A percentile compares a stretch with the other conserved stretches of the same genome.
phyloP scores from a whole-genome alignment of 2,797 vertebrate genomes.

The Chloroceryle amazona region DNA sequence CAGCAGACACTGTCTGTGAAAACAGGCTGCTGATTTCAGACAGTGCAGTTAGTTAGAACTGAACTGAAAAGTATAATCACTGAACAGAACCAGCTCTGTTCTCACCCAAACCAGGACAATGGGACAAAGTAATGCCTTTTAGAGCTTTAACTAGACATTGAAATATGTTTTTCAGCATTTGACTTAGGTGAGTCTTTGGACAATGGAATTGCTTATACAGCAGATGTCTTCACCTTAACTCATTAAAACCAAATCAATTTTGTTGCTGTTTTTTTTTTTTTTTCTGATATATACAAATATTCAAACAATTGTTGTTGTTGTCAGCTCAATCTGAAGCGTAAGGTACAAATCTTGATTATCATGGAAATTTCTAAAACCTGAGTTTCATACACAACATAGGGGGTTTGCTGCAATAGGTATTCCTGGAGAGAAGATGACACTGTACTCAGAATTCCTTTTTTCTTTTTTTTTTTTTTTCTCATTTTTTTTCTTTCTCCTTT shows the following conservation, averaged over 20 bases:
- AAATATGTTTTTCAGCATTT: conserved; percentile 8
- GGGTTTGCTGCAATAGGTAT: neutral
- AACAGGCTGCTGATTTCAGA: too few species aligned
- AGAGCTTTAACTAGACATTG: neutral
- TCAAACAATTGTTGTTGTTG: neutral
- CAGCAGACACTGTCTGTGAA: too few species aligned
- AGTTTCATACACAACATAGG: neutral
- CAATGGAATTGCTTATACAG: neutral
- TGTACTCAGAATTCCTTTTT: neutral
- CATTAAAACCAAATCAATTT: neutral
- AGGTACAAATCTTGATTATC: neutral
- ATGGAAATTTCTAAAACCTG: neutral
- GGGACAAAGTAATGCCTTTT: neutral
- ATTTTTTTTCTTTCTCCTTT: neutral
- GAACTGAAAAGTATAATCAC: too few species aligned
- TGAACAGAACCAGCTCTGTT: too few species aligned
- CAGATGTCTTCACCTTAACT: neutral
- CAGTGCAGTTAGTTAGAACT: too few species aligned
- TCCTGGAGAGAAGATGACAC: neutral
- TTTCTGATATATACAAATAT: neutral
- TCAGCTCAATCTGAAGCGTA: neutral
- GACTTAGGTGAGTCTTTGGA: conserved; percentile 21
- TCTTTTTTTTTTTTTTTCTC: neutral
- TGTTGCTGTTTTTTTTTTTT: neutral
- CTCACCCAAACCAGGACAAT: too few species aligned